phyloP scores from a whole-genome alignment of 1,140 invertebrate species.

The Drosophila pallidifrons region DNA sequence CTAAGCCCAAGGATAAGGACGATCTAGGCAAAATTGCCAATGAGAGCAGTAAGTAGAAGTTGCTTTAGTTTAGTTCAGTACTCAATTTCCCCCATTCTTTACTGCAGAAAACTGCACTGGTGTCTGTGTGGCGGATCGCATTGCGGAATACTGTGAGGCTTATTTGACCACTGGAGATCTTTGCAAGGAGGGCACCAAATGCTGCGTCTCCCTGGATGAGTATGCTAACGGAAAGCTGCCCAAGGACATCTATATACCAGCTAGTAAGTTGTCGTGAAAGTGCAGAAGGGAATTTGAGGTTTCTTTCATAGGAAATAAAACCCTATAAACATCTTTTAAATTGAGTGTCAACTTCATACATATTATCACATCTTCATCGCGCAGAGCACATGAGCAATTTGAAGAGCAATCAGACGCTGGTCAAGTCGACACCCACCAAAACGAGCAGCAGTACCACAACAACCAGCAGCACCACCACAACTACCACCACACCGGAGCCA shows the following conservation, averaged over 20 bases:
- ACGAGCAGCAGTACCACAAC: conserved; percentile 41
- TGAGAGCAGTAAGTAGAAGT: conserved; percentile 57
- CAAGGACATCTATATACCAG: conserved; percentile 90
- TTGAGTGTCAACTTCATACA: too few species aligned
- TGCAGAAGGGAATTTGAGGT: too few species aligned
- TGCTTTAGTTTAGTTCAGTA: too few species aligned
- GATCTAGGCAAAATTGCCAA: conserved; percentile 61
- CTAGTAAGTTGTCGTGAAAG: conserved; percentile 73
- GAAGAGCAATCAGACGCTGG: conserved; percentile 60
- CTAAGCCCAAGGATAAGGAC: conserved; percentile 65
- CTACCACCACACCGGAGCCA: conserved; percentile 77
- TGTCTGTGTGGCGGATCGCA: conserved; percentile 92
- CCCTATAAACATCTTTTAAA: background rate
- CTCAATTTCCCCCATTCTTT: background rate
- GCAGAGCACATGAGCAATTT: conserved; percentile 78
- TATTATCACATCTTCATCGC: background rate
- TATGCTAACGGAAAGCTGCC: conserved; percentile 89
- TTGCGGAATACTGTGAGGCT: conserved; percentile 94
- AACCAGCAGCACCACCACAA: conserved; percentile 52
- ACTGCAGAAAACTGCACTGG: conserved; percentile 88
- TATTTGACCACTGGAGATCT: conserved; percentile 89
- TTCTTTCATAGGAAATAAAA: too few species aligned
- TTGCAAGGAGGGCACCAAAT: conserved; percentile 90
- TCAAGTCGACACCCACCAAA: conserved; percentile 55
- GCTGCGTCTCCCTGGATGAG: conserved; percentile 91